phyloP scores from a whole-genome alignment of 2,888 invertebrate species.

The Allolobophora icterica region DNA sequence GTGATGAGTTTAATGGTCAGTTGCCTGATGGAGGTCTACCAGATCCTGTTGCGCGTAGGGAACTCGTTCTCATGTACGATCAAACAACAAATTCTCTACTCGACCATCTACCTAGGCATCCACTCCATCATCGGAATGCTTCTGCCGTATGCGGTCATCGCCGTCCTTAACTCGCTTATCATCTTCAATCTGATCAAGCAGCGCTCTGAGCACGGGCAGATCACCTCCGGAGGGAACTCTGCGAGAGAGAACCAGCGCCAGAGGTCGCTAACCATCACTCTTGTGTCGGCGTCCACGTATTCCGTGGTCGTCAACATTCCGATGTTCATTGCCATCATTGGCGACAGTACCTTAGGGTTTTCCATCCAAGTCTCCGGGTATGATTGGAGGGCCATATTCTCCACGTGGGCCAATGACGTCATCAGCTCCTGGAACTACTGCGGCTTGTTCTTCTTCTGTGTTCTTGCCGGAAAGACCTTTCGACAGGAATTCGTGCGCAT shows the following conservation, averaged over 20 bases:
- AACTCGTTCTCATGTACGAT: not conserved
- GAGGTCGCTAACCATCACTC: not conserved
- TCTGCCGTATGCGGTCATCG: not conserved
- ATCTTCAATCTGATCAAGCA: not conserved
- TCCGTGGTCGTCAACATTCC: slow-evolving; percentile 12
- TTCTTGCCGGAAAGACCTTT: slow-evolving; percentile 23
- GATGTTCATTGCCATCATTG: not conserved
- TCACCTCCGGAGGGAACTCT: not conserved
- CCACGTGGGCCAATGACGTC: not conserved
- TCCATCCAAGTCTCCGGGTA: not conserved
- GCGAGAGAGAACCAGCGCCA: not conserved
- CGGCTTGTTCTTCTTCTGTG: slow-evolving; percentile 25
- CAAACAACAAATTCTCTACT: not conserved
- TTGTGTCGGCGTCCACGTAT: not conserved
- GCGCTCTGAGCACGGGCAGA: slow-evolving; percentile 12
- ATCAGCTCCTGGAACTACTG: slow-evolving; percentile 12
- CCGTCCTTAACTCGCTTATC: not conserved
- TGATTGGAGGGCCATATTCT: not conserved
- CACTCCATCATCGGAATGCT: not conserved
- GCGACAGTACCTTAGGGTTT: not conserved
- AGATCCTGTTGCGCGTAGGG: not conserved
- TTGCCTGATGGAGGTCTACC: not conserved
- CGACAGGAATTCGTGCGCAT: slow-evolving; percentile 22
- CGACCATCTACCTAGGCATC: not conserved
- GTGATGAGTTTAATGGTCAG: not conserved